phyloP scores from a whole-genome alignment of 2,113 vertebrate genomes.

The Tyrannus savana region DNA sequence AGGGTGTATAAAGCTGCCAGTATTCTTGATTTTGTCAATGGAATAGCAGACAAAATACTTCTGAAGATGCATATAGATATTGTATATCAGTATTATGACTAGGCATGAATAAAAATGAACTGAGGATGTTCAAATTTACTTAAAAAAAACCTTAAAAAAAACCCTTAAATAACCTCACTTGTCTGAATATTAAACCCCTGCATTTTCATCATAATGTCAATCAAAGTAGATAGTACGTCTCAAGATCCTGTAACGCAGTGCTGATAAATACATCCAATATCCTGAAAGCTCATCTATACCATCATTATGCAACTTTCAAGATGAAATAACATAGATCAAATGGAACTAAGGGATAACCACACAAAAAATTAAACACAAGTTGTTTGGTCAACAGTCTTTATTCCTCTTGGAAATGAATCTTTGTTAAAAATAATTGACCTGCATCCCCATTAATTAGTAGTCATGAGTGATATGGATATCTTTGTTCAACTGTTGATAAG shows the following conservation, averaged over 20 bases:
- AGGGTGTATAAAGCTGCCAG: neutral
- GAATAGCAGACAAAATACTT: neutral
- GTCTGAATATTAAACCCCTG: neutral
- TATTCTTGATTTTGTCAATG: neutral
- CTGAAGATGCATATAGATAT: neutral
- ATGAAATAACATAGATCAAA: neutral
- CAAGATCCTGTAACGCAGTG: neutral
- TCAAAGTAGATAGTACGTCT: neutral
- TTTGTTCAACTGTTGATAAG: neutral
- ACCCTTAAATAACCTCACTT: neutral
- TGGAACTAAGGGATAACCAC: neutral
- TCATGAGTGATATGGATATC: neutral
- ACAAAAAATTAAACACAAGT: neutral
- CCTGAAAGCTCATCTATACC: neutral
- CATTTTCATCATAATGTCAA: neutral
- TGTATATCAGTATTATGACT: neutral
- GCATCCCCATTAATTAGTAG: neutral
- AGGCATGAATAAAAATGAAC: neutral
- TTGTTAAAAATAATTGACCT: neutral
- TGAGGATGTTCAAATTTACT: neutral
- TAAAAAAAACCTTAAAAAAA: neutral
- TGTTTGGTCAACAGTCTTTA: rapidly evolving
- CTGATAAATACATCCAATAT: neutral
- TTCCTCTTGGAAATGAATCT: neutral
- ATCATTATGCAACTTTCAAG: neutral